Evolutionary conservation across 2,888 invertebrate genomes (phyloP), one percentile per base, ranked within the genome.

Genomic region (Oligia latruncula): DNA sequence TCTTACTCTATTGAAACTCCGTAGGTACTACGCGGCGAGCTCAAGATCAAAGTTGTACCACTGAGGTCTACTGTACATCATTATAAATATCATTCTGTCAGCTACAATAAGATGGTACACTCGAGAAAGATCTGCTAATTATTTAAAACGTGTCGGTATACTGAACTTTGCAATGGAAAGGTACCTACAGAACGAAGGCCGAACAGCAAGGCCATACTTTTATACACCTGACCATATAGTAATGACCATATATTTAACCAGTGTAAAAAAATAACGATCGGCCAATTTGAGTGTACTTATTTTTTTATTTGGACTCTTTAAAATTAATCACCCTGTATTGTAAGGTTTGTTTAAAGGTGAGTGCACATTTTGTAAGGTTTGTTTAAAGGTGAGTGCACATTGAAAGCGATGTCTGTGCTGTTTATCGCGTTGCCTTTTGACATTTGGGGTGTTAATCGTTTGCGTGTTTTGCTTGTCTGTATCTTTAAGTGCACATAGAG

Each of bases 131-230:
- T 60, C 58, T 64, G 62, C 68, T 77, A 77, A 86, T 84, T 82
- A 84, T 81, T 80, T 62, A n/a, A 86, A 86, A 88, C 82, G 43
- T 80, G 89, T 82, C 71, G 64, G 85, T 74, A 81, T 74, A 85
- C 81, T 86, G 82, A 87, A 77, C 86, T 90, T 90, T 86, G 80
- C 60, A 78, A 80, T 81, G 72, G 89, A 89, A 89, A 85, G 87
- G 90, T 83, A 81, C n/a, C n/a, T n/a, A n/a, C 43, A 11, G 35
- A 55, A 65, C 60, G 82, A 88, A 89, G 90, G 90, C 70, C 71
- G 66, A 11, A 5, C 1, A 17, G 11, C 87, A 82, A 89, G 90
- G 90, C 58, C 78, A 29, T 35, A 73, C 66, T 87, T 80, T 79
- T 82, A 81, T 77, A 76, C 77, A 87, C 60, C 78, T 67, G 84